Base-by-base conservation (phyloP, 1,140 invertebrate species). In the Plectrocnemia conspersa region DNA sequence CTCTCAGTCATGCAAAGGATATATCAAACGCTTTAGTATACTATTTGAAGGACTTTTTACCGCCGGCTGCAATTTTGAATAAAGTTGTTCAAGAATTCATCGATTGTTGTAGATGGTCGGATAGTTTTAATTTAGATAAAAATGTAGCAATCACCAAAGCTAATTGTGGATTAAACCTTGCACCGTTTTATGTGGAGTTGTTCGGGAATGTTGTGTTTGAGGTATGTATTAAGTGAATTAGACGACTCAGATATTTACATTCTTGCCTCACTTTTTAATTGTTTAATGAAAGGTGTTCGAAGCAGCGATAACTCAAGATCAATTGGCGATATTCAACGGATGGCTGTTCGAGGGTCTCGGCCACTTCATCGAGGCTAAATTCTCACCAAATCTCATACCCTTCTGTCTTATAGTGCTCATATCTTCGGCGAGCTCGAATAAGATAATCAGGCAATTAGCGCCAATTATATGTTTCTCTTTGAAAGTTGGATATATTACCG, bases 271-370 rank as follows among this genome's bases (percentile, higher is more conserved):
- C n/a, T n/a, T n/a, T n/a, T 38, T 3, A 11, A 33, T 41, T 49
- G 10, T 47, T 27, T 35, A 19, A 67, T 63, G 10, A 65, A n/a
- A 76, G 74, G 74, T 76, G 15, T 76, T 76, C 58, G 65, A 75
- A 66, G 66, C 73, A 35, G 65, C 72, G 9, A 65, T 74, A 29
- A 38, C 65, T 4, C 74, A 73, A 60, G 64, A 68, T 21, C 74
- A 74, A 52, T 59, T 76, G 1, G 66, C 70, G 3, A 70, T 75
- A 0, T 58, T 76, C 1, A 73, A 68, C 41, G 73, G 72, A 2
- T 76, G 74, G 74, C 68, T 74, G 32, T 76, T 75, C 63, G 74
- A 76, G 58, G 71, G 72, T 0, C 52, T 76, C 0, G 67, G 67
- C 10, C 72, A 76, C 48, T 46, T 74, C 3, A 36, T 75, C 1